These are phyloP conservation scores for Pollenia amentaria DNA, from an alignment of 2,888 invertebrate species.

Conservation along the genomic window DNA sequence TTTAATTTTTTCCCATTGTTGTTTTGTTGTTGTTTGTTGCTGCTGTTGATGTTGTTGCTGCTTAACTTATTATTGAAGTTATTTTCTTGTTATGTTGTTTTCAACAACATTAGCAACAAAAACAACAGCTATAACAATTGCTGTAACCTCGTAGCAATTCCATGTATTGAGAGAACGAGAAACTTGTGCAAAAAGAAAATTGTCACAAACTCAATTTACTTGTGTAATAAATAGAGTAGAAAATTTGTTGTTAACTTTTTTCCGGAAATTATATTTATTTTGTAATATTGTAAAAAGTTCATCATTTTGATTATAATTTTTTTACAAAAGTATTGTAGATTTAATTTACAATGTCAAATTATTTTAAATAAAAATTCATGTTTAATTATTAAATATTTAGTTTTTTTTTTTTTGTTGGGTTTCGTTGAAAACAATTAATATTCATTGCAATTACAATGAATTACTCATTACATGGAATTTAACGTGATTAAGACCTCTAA, in stretches of 20 bases:
- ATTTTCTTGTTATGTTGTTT: slow-evolving; percentile 72
- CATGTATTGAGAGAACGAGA: slow-evolving; percentile 26
- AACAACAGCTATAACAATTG: slow-evolving; percentile 35
- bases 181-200: slow-evolving; percentile 69
- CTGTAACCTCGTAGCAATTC: slow-evolving; percentile 26
- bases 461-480: too few relatives aligned
- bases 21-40: slow-evolving; percentile 42
- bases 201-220: slow-evolving; percentile 78
- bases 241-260: slow-evolving; percentile 75
- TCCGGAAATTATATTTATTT: neutral
- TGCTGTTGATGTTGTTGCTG: slow-evolving; percentile 49
- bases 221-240: slow-evolving; percentile 77
- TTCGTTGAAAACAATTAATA: neutral
- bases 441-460: neutral
- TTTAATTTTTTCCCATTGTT: neutral
- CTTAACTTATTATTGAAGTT: slow-evolving; percentile 71
- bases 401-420: neutral
- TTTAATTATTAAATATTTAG: neutral
- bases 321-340: neutral
- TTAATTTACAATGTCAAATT: slow-evolving; percentile 61
- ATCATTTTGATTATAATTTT: slow-evolving; percentile 16
- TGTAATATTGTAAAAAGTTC: slow-evolving; percentile 1
- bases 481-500: too few relatives aligned
- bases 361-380: slow-evolving; percentile 39
- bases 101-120: slow-evolving; percentile 31